phyloP scores from a whole-genome alignment of 2,797 vertebrate genomes.

The Malurus leucopterus region DNA sequence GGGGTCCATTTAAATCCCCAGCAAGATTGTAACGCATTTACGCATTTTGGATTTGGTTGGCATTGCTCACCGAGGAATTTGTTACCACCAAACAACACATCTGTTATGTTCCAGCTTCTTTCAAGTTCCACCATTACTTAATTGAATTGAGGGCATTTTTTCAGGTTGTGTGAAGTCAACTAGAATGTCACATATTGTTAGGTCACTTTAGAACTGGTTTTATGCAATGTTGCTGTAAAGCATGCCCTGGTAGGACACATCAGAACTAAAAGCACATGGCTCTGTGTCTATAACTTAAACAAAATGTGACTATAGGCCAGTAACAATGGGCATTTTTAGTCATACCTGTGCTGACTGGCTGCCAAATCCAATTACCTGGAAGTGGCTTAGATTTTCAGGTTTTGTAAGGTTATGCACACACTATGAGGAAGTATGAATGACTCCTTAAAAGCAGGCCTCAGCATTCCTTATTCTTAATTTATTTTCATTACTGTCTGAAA shows the following conservation, averaged over 20 bases:
- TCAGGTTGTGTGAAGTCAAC: conserved; percentile 6
- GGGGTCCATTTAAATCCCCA: not conserved
- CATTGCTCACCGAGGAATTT: not conserved
- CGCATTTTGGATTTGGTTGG: not conserved
- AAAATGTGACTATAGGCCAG: not conserved
- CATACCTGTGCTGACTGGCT: not conserved
- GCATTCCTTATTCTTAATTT: not conserved
- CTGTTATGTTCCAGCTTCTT: not conserved
- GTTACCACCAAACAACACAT: not conserved
- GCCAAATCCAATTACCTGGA: not conserved
- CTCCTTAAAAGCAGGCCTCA: not conserved
- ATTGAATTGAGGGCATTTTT: conserved; percentile 21
- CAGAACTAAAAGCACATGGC: not conserved
- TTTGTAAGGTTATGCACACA: not conserved
- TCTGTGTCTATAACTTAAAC: not conserved
- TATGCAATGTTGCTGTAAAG: not conserved
- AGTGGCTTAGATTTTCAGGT: not conserved
- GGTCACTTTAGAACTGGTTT: not conserved
- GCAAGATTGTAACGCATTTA: not conserved
- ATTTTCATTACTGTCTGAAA: not conserved
- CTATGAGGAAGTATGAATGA: not conserved
- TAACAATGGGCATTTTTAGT: not conserved
- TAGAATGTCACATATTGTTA: not conserved
- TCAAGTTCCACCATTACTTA: not conserved
- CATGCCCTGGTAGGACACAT: not conserved